Evolutionary conservation across 2,113 vertebrate species (phyloP).

Genomic region (Vidua macroura): DNA sequence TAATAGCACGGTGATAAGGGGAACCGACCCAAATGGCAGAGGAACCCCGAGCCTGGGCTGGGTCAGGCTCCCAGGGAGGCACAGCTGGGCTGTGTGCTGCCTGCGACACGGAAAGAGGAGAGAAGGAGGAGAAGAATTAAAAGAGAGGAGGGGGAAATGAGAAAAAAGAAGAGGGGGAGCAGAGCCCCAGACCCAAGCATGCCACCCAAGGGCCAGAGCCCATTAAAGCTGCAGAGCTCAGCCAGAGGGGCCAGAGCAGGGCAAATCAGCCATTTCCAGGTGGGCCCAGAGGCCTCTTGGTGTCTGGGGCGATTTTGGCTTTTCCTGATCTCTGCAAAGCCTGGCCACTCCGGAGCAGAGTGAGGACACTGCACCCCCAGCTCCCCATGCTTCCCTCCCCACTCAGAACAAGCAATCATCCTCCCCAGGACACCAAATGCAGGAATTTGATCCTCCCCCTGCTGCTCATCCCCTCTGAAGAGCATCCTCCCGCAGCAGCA

Average conservation of each 20-base stretch:
- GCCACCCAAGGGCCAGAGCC: background rate
- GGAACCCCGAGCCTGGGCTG: background rate
- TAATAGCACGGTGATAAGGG: conserved; percentile 38
- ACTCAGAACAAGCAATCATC: accelerated
- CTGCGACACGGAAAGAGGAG: accelerated
- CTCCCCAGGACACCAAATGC: background rate
- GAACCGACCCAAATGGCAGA: background rate
- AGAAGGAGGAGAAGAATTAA: background rate
- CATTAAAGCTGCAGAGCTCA: background rate
- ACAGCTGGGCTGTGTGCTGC: accelerated
- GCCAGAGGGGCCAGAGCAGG: accelerated
- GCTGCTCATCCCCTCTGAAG: background rate
- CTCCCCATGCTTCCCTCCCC: no score
- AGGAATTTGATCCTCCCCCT: background rate
- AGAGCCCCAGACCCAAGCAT: accelerated
- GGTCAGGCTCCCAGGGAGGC: accelerated
- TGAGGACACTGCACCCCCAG: accelerated
- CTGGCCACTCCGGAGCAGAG: accelerated
- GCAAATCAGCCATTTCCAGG: accelerated
- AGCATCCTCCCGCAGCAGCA: background rate
- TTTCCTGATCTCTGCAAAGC: background rate
- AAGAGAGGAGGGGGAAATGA: background rate
- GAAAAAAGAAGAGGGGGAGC: background rate
- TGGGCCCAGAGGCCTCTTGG: background rate
- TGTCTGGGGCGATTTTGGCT: accelerated